These are phyloP conservation scores for Galaxea fascicularis DNA, from an alignment of 92 coral and sea anemone genomes.

Conservation along the genomic window DNA sequence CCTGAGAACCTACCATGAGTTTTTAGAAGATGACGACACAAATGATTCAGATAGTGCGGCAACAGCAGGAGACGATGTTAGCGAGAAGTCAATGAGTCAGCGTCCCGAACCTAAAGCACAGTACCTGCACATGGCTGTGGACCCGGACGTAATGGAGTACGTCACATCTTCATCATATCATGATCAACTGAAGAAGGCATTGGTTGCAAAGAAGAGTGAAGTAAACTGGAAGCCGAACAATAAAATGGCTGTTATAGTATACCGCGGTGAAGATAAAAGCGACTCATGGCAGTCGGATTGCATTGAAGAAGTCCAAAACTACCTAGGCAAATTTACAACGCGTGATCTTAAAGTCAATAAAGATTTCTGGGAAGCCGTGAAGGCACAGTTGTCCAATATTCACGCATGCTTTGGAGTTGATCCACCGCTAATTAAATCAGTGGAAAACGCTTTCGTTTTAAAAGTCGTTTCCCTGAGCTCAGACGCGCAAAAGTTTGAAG, in stretches of 20 bases:
- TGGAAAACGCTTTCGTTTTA: not conserved
- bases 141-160: slow-evolving; percentile 76
- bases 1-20: slow-evolving; percentile 52
- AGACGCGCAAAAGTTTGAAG: slow-evolving; percentile 25
- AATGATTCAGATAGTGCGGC: not conserved
- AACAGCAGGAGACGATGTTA: not conserved
- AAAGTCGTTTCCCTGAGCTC: slow-evolving; percentile 54
- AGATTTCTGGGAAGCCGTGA: slow-evolving; percentile 63
- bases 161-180: slow-evolving; percentile 30
- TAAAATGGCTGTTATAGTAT: slow-evolving; percentile 42
- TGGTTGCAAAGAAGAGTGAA: slow-evolving; percentile 42
- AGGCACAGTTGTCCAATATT: slow-evolving; percentile 38
- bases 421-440: slow-evolving; percentile 41
- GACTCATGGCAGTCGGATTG: slow-evolving; percentile 52
- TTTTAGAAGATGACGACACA: slow-evolving; percentile 39
- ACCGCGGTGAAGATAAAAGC: slow-evolving; percentile 35
- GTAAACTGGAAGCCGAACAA: slow-evolving; percentile 46
- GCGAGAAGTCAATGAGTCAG: slow-evolving; percentile 1
- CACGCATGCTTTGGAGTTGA: slow-evolving; percentile 57
- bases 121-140: slow-evolving; percentile 66
- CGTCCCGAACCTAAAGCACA: slow-evolving; percentile 16
- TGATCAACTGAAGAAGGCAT: slow-evolving; percentile 45
- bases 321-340: slow-evolving; percentile 30
- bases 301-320: slow-evolving; percentile 37
- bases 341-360: slow-evolving; percentile 52